Conservation (phyloP, 2,797 vertebrate species). For the Chiloscyllium punctatum region DNA sequence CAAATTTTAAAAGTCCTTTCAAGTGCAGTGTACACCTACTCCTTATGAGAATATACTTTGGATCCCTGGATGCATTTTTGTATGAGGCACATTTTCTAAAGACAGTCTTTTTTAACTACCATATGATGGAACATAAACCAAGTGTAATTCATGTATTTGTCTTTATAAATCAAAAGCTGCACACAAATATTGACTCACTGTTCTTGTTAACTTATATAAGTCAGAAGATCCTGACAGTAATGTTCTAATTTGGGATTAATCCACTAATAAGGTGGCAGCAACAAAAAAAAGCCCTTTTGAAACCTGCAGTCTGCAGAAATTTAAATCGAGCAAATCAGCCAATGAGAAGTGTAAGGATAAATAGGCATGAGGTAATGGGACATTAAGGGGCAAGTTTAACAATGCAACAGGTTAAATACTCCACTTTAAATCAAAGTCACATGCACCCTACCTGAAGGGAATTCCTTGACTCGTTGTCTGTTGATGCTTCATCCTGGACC, state of each 20-base stretch:
- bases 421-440: background rate
- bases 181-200: background rate
- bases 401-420: background rate
- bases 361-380: background rate
- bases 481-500: background rate
- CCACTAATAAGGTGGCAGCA: background rate
- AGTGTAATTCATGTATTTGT: background rate
- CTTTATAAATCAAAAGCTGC: background rate
- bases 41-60: background rate
- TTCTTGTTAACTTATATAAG: background rate
- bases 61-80: background rate
- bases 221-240: background rate
- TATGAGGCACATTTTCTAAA: background rate
- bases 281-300: background rate
- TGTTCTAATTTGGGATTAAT: background rate
- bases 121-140: background rate
- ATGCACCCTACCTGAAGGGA: background rate
- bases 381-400: background rate
- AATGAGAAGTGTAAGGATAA: background rate
- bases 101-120: too few relatives aligned
- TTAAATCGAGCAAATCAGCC: background rate
- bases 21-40: background rate
- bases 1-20: background rate
- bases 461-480: background rate
- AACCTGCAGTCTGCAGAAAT: conserved; percentile 2